These are phyloP conservation scores for Chondrosia reniformis DNA, from an alignment of 37 sponge, comb jelly and placozoan genomes.

Conservation along the genomic window DNA sequence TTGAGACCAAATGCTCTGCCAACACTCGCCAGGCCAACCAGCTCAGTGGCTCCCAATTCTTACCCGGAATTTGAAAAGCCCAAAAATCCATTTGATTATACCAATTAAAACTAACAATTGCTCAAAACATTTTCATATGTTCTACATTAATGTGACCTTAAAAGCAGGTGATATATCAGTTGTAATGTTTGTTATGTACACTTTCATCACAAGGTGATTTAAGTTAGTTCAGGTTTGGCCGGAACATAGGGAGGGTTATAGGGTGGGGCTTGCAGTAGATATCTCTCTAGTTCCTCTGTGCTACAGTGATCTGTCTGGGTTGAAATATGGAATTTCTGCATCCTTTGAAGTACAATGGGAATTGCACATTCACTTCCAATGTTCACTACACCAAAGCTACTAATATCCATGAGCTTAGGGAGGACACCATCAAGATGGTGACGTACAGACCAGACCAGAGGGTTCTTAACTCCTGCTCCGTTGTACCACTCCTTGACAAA, in stretches of 20 bases:
- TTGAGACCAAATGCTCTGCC: too few relatives aligned
- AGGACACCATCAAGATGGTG: background rate
- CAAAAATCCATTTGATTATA: too few relatives aligned
- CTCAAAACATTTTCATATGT: too few relatives aligned
- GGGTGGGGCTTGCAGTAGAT: background rate
- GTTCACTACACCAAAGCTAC: background rate
- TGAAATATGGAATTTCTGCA: background rate
- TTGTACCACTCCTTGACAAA: constrained; percentile 15
- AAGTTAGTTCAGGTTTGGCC: too few relatives aligned
- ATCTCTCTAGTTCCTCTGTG: background rate
- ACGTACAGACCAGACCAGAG: background rate
- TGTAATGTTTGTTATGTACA: too few relatives aligned
- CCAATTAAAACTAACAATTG: too few relatives aligned
- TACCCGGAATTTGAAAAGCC: too few relatives aligned
- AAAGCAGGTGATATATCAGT: too few relatives aligned
- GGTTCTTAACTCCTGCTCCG: background rate
- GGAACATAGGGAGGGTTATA: background rate
- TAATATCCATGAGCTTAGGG: background rate
- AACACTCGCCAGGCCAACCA: too few relatives aligned
- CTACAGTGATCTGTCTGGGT: background rate
- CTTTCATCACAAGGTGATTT: too few relatives aligned
- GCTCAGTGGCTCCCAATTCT: too few relatives aligned
- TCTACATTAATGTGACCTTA: too few relatives aligned
- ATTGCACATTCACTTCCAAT: background rate
- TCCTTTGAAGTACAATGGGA: background rate